These are phyloP conservation scores for Hyppa rectilinea DNA, from an alignment of 2,888 invertebrate species.

Conservation along the genomic window DNA sequence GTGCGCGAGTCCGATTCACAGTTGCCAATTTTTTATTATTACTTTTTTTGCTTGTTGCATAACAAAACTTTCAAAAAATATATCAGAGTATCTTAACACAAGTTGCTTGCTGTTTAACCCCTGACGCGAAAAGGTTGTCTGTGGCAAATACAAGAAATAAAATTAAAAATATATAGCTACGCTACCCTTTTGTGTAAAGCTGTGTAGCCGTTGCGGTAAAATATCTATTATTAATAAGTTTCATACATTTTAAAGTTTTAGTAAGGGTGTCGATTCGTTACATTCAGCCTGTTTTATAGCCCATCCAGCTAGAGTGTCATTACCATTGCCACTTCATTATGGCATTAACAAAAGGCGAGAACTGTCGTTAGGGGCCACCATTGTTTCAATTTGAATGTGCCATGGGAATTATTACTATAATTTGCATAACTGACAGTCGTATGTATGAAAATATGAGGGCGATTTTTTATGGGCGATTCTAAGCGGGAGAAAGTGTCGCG, in stretches of 20 bases:
- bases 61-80: no score
- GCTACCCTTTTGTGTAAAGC: background rate
- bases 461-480: conserved; percentile 72
- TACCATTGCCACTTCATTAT: conserved; percentile 86
- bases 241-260: conserved; percentile 40
- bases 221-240: conserved; percentile 17
- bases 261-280: conserved; percentile 66
- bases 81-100: no score
- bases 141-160: no score
- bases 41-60: no score
- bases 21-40: no score
- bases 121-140: no score
- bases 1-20: no score
- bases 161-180: no score
- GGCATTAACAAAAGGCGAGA: conserved; percentile 85
- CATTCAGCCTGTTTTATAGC: conserved; percentile 62
- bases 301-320: conserved; percentile 81
- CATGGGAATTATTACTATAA: conserved; percentile 81
- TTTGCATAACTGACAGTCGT: conserved; percentile 79
- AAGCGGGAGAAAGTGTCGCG: conserved; percentile 20
- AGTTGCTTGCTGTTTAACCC: no score
- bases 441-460: conserved; percentile 71
- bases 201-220: background rate
- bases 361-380: conserved; percentile 80
- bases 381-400: conserved; percentile 87